These are phyloP conservation scores for Holcopasites calliopsidis DNA, from an alignment of 1,140 invertebrate species.

Conservation along the genomic window DNA sequence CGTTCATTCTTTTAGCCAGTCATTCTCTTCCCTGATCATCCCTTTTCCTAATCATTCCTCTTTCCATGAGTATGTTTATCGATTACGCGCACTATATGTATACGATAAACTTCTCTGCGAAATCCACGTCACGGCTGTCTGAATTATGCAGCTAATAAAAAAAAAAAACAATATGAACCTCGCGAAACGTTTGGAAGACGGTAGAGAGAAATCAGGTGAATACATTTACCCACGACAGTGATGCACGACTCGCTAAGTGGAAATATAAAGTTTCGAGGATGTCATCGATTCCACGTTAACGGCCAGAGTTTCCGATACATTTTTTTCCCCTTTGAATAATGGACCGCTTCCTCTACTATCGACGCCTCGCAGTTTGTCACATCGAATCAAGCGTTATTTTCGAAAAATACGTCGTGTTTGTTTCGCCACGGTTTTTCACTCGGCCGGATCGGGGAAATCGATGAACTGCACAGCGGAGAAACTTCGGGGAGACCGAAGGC, in stretches of 20 bases:
- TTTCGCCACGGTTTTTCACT: neutral
- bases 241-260: slow-evolving; percentile 35
- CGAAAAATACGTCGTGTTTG: neutral
- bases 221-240: slow-evolving; percentile 21
- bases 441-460: neutral
- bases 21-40: too few relatives aligned
- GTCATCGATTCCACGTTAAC: slow-evolving; percentile 32
- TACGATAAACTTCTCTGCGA: neutral
- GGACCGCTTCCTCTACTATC: neutral
- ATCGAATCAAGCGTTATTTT: neutral
- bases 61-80: too few relatives aligned
- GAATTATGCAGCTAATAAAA: neutral
- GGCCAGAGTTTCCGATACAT: slow-evolving; percentile 14
- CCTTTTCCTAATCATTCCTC: too few relatives aligned
- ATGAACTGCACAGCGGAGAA: neutral
- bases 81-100: too few relatives aligned
- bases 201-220: neutral
- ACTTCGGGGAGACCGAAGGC: neutral
- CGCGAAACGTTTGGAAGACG: neutral
- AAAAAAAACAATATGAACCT: slow-evolving; percentile 6
- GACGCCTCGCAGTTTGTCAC: slow-evolving; percentile 8
- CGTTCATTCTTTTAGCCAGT: neutral
- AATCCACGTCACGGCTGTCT: neutral
- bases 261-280: slow-evolving; percentile 35
- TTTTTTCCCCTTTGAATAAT: slow-evolving; percentile 24